A percentile compares a stretch with the other conserved stretches of the same genome.
Evolutionary conservation across 2,888 invertebrate genomes (phyloP).

Genomic region (Amphipoea lucens): DNA sequence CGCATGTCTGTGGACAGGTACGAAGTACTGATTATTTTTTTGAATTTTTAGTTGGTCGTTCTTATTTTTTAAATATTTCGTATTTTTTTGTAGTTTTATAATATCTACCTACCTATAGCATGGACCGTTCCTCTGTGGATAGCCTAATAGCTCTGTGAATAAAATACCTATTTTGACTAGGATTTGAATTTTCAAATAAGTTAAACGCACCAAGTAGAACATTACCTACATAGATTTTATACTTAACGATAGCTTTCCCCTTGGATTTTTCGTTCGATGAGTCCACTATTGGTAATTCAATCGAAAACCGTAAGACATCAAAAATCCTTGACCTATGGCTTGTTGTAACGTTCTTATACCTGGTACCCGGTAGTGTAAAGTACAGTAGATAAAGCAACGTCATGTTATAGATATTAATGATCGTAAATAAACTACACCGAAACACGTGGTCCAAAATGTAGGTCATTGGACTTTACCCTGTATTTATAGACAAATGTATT

Average conservation of each 20-base stretch:
- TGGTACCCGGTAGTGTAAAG: conserved; percentile 23
- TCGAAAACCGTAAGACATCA: neutral
- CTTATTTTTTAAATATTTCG: neutral
- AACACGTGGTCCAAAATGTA: conserved; percentile 47
- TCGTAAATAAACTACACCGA: conserved; percentile 36
- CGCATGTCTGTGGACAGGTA: conserved; percentile 90
- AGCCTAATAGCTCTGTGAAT: too few relatives aligned
- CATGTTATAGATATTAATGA: conserved; percentile 12
- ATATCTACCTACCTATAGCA: neutral
- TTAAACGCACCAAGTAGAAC: neutral
- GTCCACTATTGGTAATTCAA: neutral
- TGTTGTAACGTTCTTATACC: neutral
- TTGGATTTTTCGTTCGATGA: neutral
- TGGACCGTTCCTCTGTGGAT: neutral
- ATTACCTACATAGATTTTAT: neutral
- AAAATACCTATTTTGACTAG: neutral
- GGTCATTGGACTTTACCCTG: conserved; percentile 69
- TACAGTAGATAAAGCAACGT: conserved; percentile 9
- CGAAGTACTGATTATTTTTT: neutral
- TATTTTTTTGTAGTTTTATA: neutral
- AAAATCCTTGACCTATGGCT: conserved; percentile 36
- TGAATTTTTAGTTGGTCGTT: neutral
- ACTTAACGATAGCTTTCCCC: neutral
- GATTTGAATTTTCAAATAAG: neutral
- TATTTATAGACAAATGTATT: conserved; percentile 49